These are phyloP conservation scores for Dromaius novaehollandiae DNA, from an alignment of 2,113 vertebrate genomes.

Conservation along the genomic window DNA sequence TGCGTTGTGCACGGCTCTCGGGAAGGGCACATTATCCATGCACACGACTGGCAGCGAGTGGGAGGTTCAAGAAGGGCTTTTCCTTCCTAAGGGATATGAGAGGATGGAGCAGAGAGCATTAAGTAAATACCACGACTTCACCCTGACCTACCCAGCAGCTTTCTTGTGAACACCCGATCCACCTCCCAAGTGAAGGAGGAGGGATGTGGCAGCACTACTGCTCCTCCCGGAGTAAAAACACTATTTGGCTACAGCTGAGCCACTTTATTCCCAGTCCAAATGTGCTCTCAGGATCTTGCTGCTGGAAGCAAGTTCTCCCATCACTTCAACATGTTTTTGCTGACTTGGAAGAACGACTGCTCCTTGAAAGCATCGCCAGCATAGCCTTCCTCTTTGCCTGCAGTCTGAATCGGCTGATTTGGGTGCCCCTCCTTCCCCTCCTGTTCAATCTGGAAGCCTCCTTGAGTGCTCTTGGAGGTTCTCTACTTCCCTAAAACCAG, in stretches of 20 bases:
- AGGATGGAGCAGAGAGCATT: not conserved
- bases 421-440: not conserved
- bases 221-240: not conserved
- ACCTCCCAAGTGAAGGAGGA: not conserved
- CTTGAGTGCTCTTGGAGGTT: not conserved
- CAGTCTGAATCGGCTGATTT: rapidly evolving
- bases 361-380: not conserved
- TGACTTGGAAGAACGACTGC: not conserved
- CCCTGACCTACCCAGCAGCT: not conserved
- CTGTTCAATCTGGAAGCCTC: not conserved
- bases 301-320: not conserved
- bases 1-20: not conserved
- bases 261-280: not conserved
- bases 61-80: not conserved
- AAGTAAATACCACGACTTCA: not conserved
- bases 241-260: not conserved
- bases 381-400: not conserved
- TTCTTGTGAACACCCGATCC: not conserved
- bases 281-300: not conserved
- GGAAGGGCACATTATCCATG: not conserved
- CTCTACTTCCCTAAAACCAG: not conserved
- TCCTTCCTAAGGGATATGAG: not conserved
- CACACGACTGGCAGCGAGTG: rapidly evolving
- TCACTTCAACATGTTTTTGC: not conserved
- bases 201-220: not conserved